phyloP scores from a whole-genome alignment of 2,113 vertebrate species.

The Urocolius indicus region DNA sequence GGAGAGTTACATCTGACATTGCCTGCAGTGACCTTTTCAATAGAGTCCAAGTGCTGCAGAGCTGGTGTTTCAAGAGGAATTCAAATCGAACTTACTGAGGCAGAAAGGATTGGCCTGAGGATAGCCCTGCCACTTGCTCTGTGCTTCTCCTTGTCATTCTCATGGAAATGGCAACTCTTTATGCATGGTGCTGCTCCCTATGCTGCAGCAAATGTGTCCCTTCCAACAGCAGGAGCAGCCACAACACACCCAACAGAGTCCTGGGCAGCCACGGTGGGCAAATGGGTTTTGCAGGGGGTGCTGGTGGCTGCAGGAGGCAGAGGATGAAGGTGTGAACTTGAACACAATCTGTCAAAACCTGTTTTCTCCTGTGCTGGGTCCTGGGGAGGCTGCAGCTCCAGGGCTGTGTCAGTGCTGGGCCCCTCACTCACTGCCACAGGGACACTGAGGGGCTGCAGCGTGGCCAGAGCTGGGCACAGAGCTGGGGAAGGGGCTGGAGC shows the following conservation, averaged over 20 bases:
- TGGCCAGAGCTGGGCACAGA: no score
- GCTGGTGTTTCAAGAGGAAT: conserved; percentile 73
- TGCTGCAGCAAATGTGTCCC: background rate
- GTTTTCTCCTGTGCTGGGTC: no score
- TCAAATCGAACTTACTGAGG: conserved; percentile 74
- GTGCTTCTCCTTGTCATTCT: conserved; percentile 62
- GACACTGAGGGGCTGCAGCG: no score
- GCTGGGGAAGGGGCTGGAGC: no score
- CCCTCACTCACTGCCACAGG: no score
- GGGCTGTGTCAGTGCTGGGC: no score
- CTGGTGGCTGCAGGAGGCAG: background rate
- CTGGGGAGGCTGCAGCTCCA: no score
- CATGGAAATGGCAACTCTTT: conserved; percentile 69
- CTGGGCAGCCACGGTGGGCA: fast-evolving
- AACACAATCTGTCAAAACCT: background rate
- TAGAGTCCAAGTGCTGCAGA: conserved; percentile 57
- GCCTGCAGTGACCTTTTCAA: conserved; percentile 78
- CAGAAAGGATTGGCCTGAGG: conserved; percentile 73
- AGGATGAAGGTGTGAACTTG: background rate
- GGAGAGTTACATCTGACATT: conserved; percentile 73
- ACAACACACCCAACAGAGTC: fast-evolving
- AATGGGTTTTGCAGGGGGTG: background rate
- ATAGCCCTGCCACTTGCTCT: conserved; percentile 57
- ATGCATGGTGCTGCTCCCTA: conserved; percentile 28
- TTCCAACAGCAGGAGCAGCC: background rate